These are phyloP conservation scores for Meriones psammophilus DNA, from an alignment of 2,797 vertebrate genomes.

Conservation along the genomic window DNA sequence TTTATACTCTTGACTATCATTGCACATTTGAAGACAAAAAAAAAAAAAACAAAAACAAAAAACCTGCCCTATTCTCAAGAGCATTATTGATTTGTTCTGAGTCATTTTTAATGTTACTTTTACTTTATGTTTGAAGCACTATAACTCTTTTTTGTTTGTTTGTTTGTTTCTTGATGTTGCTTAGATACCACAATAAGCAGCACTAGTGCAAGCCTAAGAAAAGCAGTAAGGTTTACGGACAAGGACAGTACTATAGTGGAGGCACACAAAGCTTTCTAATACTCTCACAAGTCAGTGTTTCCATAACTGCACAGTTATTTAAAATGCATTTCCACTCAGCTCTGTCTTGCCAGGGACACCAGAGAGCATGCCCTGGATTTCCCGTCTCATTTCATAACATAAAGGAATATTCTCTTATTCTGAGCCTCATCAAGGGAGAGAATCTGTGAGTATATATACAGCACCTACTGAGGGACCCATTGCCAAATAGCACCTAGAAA, in stretches of 20 bases:
- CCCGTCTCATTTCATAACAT: not conserved
- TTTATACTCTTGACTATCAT: not conserved
- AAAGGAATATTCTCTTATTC: not conserved
- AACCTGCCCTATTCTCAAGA: not conserved
- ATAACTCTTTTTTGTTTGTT: not conserved
- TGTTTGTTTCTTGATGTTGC: not conserved
- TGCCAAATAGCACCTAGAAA: not conserved
- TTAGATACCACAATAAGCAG: not conserved
- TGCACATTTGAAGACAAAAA: not conserved
- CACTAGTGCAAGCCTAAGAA: not conserved
- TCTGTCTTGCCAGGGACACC: not conserved
- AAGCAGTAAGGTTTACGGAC: not conserved
- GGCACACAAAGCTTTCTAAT: not conserved
- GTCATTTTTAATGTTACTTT: not conserved
- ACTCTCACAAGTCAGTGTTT: not conserved
- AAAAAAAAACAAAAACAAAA: not conserved
- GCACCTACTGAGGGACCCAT: not conserved
- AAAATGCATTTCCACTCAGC: not conserved
- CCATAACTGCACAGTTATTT: not conserved
- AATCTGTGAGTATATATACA: too few relatives aligned
- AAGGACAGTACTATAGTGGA: not conserved
- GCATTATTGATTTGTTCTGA: not conserved
- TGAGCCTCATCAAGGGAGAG: not conserved
- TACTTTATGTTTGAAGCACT: not conserved
- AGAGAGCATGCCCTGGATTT: not conserved